phyloP scores from a whole-genome alignment of 2,888 invertebrate species.

The Dascillus cervinus region DNA sequence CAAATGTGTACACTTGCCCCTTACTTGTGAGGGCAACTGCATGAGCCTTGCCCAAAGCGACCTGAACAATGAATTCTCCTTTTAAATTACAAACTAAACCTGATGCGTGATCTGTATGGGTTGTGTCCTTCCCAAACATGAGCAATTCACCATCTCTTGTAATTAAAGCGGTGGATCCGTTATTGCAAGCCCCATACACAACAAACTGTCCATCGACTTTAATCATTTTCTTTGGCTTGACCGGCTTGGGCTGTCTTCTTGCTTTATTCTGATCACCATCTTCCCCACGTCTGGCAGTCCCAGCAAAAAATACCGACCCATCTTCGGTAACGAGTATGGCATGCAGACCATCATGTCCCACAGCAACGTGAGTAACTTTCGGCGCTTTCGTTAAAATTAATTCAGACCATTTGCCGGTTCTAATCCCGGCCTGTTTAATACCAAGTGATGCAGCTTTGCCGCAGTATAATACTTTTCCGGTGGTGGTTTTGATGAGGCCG shows the following conservation, averaged over 20 bases:
- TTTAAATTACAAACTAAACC: constrained; percentile 36
- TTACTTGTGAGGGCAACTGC: constrained; percentile 81
- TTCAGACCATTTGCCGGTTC: constrained; percentile 54
- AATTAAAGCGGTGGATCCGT: constrained; percentile 89
- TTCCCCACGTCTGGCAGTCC: constrained; percentile 85
- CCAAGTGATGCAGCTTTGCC: constrained; percentile 84
- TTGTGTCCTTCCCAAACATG: constrained; percentile 92
- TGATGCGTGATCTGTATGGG: constrained; percentile 67
- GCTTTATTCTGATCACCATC: constrained; percentile 81
- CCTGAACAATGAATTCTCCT: constrained; percentile 47
- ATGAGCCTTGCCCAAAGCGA: constrained; percentile 92
- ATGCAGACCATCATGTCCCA: constrained; percentile 92
- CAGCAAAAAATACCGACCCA: constrained; percentile 80
- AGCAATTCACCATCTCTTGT: constrained; percentile 83
- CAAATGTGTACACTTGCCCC: constrained; percentile 91
- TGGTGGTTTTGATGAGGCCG: constrained; percentile 71
- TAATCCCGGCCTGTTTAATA: constrained; percentile 57
- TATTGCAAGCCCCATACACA: constrained; percentile 82
- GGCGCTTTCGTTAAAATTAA: constrained; percentile 61
- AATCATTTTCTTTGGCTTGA: constrained; percentile 86
- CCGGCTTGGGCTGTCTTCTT: constrained; percentile 80
- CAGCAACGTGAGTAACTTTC: constrained; percentile 68
- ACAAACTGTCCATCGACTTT: constrained; percentile 82
- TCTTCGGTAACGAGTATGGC: constrained; percentile 87
- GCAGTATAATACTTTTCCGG: constrained; percentile 82